These are phyloP conservation scores for Spilosoma lubricipeda DNA, from an alignment of 2,888 invertebrate species.

Conservation along the genomic window DNA sequence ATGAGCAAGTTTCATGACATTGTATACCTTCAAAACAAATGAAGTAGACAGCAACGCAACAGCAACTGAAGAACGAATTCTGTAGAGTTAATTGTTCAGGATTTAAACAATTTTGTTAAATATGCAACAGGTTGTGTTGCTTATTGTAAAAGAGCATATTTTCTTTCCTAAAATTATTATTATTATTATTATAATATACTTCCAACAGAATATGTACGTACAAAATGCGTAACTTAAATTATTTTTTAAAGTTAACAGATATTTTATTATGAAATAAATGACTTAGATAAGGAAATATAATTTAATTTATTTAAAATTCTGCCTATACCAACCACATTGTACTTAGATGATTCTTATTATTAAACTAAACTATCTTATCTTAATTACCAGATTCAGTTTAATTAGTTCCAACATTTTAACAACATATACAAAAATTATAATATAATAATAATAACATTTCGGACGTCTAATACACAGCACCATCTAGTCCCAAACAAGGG, in stretches of 20 bases:
- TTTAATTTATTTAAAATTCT: slow-evolving; percentile 2
- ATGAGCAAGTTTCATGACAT: background rate
- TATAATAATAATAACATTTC: too few relatives aligned
- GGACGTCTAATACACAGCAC: too few relatives aligned
- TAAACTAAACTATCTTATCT: background rate
- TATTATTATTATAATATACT: background rate
- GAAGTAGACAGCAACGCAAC: background rate
- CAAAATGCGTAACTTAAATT: slow-evolving; percentile 1
- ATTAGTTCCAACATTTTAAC: background rate
- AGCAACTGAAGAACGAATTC: background rate
- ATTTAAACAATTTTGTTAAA: background rate
- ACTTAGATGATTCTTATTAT: background rate
- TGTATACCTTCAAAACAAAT: background rate
- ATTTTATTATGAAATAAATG: slow-evolving; percentile 1
- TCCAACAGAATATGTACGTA: background rate
- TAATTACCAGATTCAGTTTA: background rate
- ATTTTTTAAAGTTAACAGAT: background rate
- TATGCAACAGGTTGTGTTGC: background rate
- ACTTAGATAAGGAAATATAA: background rate
- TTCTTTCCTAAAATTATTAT: background rate
- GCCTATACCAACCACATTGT: slow-evolving; percentile 33
- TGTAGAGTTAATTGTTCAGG: background rate
- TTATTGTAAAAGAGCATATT: background rate
- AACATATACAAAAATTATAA: too few relatives aligned
- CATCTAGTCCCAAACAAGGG: too few relatives aligned